Evolutionary conservation across 2,888 invertebrate genomes (phyloP).

Genomic region (Drosophila meridionalis): DNA sequence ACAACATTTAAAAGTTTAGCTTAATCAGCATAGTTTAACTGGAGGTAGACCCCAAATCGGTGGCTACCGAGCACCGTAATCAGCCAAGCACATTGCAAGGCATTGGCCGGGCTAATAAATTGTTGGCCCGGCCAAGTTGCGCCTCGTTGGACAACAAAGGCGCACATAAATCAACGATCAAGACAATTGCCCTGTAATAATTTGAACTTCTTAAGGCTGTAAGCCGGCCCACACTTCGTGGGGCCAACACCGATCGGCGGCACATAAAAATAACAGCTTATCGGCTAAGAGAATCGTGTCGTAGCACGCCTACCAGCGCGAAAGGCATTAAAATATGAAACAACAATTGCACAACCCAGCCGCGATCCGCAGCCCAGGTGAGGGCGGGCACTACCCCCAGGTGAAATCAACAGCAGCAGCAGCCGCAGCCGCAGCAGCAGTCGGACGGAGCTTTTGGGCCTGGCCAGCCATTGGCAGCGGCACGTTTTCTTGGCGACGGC

Average conservation of each 20-base stretch:
- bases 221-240: conserved; percentile 65
- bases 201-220: conserved; percentile 77
- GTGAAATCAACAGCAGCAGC: conserved; percentile 70
- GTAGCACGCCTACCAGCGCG: conserved; percentile 81
- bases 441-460: conserved; percentile 25
- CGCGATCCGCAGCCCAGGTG: background rate
- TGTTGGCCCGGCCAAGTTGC: conserved; percentile 46
- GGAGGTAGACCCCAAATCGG: conserved; percentile 17
- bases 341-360: conserved; percentile 59
- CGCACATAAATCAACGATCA: conserved; percentile 77
- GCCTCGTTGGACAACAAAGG: conserved; percentile 58
- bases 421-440: conserved; percentile 30
- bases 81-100: conserved; percentile 50
- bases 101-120: conserved; percentile 61
- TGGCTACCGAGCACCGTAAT: conserved; percentile 56
- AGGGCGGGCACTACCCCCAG: conserved; percentile 53
- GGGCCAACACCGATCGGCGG: conserved; percentile 66
- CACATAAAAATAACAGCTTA: conserved; percentile 85
- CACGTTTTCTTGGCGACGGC: conserved; percentile 64
- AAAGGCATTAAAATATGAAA: conserved; percentile 76
- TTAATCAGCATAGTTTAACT: background rate
- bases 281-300: conserved; percentile 84
- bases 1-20: background rate
- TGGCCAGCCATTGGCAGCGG: conserved; percentile 65
- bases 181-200: conserved; percentile 80